These are phyloP conservation scores for Dendroctonus valens DNA, from an alignment of 1,140 invertebrate species.

Conservation along the genomic window DNA sequence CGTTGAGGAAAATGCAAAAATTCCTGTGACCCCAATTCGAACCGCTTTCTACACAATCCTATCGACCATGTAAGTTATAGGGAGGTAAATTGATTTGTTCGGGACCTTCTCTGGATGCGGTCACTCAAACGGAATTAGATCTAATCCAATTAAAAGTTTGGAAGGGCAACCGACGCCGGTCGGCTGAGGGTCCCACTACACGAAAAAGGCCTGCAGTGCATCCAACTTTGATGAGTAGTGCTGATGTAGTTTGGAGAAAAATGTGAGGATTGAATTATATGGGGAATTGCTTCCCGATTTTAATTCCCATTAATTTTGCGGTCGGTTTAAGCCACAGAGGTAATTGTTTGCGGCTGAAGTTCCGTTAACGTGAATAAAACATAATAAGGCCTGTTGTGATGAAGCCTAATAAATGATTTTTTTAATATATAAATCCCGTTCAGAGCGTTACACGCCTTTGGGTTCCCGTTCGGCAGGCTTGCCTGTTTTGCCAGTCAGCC, in stretches of 20 bases:
- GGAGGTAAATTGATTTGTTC: conserved; percentile 34
- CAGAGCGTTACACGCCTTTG: too few relatives aligned
- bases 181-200: conserved; percentile 16
- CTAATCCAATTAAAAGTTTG: conserved; percentile 36
- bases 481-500: too few relatives aligned
- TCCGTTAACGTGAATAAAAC: too few relatives aligned
- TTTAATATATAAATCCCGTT: too few relatives aligned
- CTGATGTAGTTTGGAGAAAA: conserved; percentile 13
- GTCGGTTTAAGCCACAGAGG: too few relatives aligned
- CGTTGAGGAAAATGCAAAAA: too few relatives aligned
- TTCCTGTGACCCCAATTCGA: too few relatives aligned
- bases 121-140: conserved; percentile 34
- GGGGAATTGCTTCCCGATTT: neutral
- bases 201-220: conserved; percentile 27
- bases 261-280: conserved; percentile 4
- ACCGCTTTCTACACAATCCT: conserved; percentile 6
- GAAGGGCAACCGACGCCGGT: conserved; percentile 18
- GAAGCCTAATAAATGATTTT: too few relatives aligned
- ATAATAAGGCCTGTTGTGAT: too few relatives aligned
- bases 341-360: too few relatives aligned
- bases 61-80: conserved; percentile 25
- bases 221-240: conserved; percentile 28
- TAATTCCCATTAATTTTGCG: too few relatives aligned
- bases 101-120: conserved; percentile 23
- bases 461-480: too few relatives aligned